Conservation (phyloP, 2,113 vertebrate species). For the Pseudorasbora parva region DNA sequence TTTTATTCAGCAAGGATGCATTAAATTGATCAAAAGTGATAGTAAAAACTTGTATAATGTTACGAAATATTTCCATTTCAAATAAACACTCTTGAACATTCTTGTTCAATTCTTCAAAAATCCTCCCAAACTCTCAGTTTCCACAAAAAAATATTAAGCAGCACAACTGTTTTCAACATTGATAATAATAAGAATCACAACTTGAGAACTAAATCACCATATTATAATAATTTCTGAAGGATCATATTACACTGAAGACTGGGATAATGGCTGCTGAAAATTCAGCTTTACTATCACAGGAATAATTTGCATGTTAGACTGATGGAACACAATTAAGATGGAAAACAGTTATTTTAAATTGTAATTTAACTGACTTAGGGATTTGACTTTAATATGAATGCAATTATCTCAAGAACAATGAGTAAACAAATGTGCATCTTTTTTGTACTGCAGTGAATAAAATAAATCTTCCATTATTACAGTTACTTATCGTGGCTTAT, state of each 20-base stretch:
- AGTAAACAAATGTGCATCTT: neutral
- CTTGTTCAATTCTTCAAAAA: neutral
- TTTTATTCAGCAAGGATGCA: neutral
- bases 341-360: neutral
- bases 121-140: neutral
- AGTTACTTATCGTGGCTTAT: neutral
- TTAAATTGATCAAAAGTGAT: neutral
- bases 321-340: neutral
- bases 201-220: neutral
- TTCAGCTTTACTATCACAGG: neutral
- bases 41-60: neutral
- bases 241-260: neutral
- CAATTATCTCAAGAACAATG: neutral
- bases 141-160: neutral
- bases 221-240: neutral
- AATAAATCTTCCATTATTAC: neutral
- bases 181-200: neutral
- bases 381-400: neutral
- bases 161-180: neutral
- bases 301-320: neutral
- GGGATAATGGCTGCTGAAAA: neutral
- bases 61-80: neutral
- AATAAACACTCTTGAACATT: neutral
- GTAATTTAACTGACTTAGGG: neutral
- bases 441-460: neutral